Evolutionary conservation across 2,888 invertebrate species (phyloP), one percentile per base, ranked within the genome.

Genomic region (Archips xylosteana): DNA sequence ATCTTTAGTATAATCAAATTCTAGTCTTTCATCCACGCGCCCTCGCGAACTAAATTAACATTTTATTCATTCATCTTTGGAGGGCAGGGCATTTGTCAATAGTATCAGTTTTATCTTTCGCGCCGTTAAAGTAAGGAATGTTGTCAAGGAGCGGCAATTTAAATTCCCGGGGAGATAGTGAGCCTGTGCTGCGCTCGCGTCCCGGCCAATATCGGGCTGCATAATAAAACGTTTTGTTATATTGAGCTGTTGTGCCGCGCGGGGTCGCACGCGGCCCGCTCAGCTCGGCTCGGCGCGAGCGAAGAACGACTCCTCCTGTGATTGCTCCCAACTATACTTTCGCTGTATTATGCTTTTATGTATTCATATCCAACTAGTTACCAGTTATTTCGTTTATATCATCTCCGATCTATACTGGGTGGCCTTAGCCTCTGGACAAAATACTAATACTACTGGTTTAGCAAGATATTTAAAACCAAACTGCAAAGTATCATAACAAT

Each of bases 11-110:
- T 57, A 42, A 66, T 66, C 54, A 67, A 67, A 67, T 59, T 32
- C 57, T 34, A 13, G 45, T 51, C 51, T 62, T 69, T 51, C 39
- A 39, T 69, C 42, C 32, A 39, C 68, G 68, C 60, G 51, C 12
- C 66, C 42, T 15, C 47, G 64, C 57, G 42, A 62, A 45, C 36
- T 49, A 64, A 59, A 65, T 71, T 64, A 59, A 71, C 64, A 71
- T 71, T 65, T 70, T 70, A 54, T 70, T 62, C 70, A 64, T 70
- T 70, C 70, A 71, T 71, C 49, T 71, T 59, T 15, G n/a, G 13
- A 67, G 47, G 70, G 63, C 42, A 64, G 47, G 34, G 64, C 63
- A 70, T 70, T 70, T 70, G 57, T 70, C 59, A 64, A 64, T 45
- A 70, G 64, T 65, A 64, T 59, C 59, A 59, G 60, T 54, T 70